Base-by-base conservation (phyloP, 2,888 invertebrate genomes). In the Athalia cordata region DNA sequence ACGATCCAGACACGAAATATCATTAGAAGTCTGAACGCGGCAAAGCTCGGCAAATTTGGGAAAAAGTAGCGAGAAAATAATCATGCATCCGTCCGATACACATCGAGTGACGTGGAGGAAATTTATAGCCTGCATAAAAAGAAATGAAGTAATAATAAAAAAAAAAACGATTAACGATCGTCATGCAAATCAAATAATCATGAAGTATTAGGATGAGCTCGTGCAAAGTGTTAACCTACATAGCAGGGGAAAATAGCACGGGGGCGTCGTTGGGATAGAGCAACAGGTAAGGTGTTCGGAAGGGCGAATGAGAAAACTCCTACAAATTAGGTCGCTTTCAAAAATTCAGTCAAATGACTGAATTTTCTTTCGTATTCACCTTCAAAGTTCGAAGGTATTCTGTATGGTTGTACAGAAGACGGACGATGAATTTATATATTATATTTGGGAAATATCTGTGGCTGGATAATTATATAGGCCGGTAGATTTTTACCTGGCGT, bases 1-100 rank as follows among this genome's bases (percentile, higher is more conserved):
- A 85, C 85, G 86, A 79, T 84, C 84, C 82, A 80, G 81, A 84
- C 86, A 86, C 86, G 86, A 86, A 86, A 83, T 82, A 81, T 84
- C 85, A 84, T 81, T 83, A 62, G 61, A 50, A 61, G 29, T 50
- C n/a, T 47, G 45, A 62, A 75, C 62, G 52, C 62, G 62, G 13
- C 62, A 49, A 47, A n/a, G 47, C 50, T 62, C 29, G 29, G 29
- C 29, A 47, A 72, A 11, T 8, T 45, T 5, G 47, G 6, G n/a
- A 5, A 47, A 72, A 59, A 72, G 29, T 45, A 3, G 59, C 49
- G 47, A 61, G 61, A 47, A 45, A n/a, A 49, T 5, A 62, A 75
- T 62, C 49, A 29, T 29, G 29, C 29, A 29, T 29, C 29, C 29
- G 2, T 29, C 29, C 29, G 29, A 29, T 29, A 29, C 29, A 29